phyloP scores from a whole-genome alignment of 2,113 vertebrate species.

The Noturus placidus region DNA sequence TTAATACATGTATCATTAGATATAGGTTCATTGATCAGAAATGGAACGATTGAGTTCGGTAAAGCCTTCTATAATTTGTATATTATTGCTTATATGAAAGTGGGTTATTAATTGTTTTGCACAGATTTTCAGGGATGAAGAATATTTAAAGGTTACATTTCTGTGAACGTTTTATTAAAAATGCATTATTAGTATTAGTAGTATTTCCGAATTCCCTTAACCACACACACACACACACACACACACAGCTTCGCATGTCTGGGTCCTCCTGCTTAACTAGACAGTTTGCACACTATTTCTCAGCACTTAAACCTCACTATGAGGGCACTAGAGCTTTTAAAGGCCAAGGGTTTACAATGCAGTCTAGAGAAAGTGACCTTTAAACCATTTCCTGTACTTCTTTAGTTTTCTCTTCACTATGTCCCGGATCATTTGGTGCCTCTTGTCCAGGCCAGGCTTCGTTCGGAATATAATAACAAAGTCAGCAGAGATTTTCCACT shows the following conservation, averaged over 20 bases:
- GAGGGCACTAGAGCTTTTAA: conserved; percentile 21
- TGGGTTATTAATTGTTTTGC: not conserved
- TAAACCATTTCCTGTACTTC: not conserved
- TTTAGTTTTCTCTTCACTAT: not conserved
- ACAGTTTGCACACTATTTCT: not conserved
- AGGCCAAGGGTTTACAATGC: not conserved
- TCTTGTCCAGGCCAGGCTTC: not conserved
- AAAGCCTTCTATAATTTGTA: not conserved
- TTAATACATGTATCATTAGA: not conserved
- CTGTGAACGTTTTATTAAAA: not conserved
- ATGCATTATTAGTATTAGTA: not conserved
- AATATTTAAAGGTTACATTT: not conserved
- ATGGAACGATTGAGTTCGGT: not conserved
- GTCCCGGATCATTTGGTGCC: not conserved
- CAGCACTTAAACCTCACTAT: conserved; percentile 41
- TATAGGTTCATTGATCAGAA: not conserved
- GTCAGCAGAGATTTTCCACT: not conserved
- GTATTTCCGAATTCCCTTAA: not conserved
- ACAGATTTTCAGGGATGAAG: not conserved
- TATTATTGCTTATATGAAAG: too few relatives aligned
- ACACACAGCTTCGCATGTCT: conserved; percentile 20
- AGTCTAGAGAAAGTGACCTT: not conserved
- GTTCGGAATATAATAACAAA: not conserved
- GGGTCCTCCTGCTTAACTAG: conserved; percentile 22
- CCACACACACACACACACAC: conserved; percentile 36